Conservation (phyloP, 2,888 invertebrate genomes). For the Drosophila algonquin region DNA sequence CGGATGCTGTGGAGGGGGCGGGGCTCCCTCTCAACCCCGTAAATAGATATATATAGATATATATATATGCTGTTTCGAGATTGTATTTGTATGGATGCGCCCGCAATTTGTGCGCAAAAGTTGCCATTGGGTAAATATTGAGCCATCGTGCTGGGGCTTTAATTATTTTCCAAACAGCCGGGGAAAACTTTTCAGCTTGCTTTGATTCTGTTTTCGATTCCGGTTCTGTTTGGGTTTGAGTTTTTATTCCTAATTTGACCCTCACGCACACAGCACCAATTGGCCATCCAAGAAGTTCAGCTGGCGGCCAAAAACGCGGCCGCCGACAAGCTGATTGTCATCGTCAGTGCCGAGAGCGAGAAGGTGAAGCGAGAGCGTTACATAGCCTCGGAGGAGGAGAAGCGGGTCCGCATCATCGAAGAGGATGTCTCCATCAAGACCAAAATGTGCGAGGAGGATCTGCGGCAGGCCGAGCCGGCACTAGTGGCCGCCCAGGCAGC, state of each 20-base stretch:
- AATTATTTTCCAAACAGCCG: constrained; percentile 62
- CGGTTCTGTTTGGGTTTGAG: constrained; percentile 37
- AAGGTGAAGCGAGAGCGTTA: constrained; percentile 95
- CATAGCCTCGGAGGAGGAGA: constrained; percentile 93
- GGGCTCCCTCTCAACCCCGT: not conserved
- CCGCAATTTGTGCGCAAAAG: constrained; percentile 55
- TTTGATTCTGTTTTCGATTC: constrained; percentile 48
- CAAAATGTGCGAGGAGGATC: constrained; percentile 94
- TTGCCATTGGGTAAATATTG: constrained; percentile 71
- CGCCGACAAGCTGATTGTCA: constrained; percentile 94
- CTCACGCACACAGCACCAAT: constrained; percentile 75
- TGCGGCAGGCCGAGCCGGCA: constrained; percentile 96
- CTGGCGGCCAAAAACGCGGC: constrained; percentile 95
- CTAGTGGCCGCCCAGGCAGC: constrained; percentile 91
- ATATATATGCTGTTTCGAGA: not conserved
- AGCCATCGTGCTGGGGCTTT: constrained; percentile 69
- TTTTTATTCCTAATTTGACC: constrained; percentile 17
- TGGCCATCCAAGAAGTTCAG: constrained; percentile 91
- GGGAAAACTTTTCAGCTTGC: constrained; percentile 53
- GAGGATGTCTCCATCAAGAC: constrained; percentile 94
- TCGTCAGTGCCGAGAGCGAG: constrained; percentile 95
- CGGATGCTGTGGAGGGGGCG: not conserved
- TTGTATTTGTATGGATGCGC: constrained; percentile 23
- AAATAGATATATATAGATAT: not conserved
- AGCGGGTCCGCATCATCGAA: constrained; percentile 94